Conservation (phyloP, 2,888 invertebrate species). For the Perithous albicinctus region DNA sequence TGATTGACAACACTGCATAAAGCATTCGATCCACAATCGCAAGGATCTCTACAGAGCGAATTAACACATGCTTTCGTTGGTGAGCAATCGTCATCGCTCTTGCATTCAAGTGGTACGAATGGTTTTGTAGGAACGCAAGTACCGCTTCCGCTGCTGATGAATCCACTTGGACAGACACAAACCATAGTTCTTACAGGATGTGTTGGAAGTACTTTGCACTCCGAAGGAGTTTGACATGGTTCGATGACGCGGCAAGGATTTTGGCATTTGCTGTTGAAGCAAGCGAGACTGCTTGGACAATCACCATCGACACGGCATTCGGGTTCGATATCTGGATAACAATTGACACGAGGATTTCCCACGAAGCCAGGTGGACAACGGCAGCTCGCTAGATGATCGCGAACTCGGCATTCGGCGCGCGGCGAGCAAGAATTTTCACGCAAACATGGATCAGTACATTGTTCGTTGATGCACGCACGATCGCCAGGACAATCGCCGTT, state of each 20-base stretch:
- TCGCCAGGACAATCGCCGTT: conserved; percentile 95
- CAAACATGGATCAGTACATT: conserved; percentile 94
- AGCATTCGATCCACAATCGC: conserved; percentile 94
- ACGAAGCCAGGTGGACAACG: conserved; percentile 91
- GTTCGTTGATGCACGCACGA: conserved; percentile 93
- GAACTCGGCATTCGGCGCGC: conserved; percentile 92
- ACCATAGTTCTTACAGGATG: conserved; percentile 95
- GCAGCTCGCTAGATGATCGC: conserved; percentile 94
- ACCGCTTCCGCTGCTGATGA: conserved; percentile 93
- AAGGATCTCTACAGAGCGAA: conserved; percentile 93
- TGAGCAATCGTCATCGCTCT: conserved; percentile 92
- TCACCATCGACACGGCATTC: conserved; percentile 94
- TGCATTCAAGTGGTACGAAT: conserved; percentile 88
- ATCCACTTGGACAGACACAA: conserved; percentile 95
- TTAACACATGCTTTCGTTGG: conserved; percentile 92
- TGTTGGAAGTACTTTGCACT: conserved; percentile 93
- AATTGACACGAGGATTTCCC: conserved; percentile 94
- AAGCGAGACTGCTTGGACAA: conserved; percentile 92
- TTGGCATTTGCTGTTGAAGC: conserved; percentile 92
- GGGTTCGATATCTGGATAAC: conserved; percentile 89
- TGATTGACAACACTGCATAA: conserved; percentile 94
- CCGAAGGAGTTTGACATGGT: conserved; percentile 92
- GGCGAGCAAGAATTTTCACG: conserved; percentile 91
- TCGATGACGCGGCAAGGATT: conserved; percentile 92
- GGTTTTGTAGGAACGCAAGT: conserved; percentile 91